phyloP scores from a whole-genome alignment of 2,113 vertebrate genomes.

The Grammomys surdaster region DNA sequence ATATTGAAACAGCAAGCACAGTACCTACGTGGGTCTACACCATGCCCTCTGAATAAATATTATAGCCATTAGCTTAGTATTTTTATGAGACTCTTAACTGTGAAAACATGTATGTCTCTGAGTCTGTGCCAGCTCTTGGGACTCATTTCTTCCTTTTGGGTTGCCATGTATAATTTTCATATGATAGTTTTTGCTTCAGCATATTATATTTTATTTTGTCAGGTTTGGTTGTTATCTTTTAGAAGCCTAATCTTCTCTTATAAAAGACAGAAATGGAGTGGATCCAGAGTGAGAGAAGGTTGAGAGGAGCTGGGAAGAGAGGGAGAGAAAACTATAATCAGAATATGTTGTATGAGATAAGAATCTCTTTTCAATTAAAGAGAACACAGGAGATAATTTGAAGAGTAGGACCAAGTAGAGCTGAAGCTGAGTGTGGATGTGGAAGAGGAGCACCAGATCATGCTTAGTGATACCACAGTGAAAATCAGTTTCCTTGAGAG shows the following conservation, averaged over 20 bases:
- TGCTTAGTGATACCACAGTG: background rate
- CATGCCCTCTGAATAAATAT: background rate
- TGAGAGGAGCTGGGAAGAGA: background rate
- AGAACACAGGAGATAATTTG: background rate
- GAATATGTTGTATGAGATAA: background rate
- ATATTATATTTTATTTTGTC: background rate
- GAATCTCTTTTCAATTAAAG: background rate
- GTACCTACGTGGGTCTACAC: background rate
- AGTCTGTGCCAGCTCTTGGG: background rate
- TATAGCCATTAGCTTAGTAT: background rate
- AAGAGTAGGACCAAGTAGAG: background rate
- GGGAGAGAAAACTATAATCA: background rate
- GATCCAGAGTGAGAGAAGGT: background rate
- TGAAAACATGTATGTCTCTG: background rate
- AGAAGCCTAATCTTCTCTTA: background rate
- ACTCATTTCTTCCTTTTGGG: background rate
- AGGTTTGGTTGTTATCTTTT: background rate
- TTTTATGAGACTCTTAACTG: background rate
- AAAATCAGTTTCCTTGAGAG: background rate
- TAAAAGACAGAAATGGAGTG: background rate
- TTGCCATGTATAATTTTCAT: background rate
- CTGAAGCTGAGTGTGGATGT: background rate
- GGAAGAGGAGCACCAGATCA: background rate
- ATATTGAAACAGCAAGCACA: background rate
- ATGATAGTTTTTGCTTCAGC: background rate